Evolutionary conservation across 2,113 vertebrate species (phyloP).

Genomic region (Merops nubicus): DNA sequence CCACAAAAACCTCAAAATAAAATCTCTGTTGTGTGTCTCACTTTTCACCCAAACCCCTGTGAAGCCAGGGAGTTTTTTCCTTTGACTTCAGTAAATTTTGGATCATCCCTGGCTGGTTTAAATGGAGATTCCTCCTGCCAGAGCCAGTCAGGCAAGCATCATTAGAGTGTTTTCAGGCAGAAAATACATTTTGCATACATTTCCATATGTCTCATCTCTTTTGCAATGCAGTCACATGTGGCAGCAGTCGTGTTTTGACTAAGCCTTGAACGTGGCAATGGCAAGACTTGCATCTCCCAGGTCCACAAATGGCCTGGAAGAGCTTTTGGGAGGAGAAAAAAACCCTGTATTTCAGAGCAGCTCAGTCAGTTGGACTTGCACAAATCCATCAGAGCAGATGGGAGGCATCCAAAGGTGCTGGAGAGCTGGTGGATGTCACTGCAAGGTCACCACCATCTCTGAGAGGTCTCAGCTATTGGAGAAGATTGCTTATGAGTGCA

Average conservation of each 20-base stretch:
- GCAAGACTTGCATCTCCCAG: background rate
- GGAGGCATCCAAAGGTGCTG: background rate
- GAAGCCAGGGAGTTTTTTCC: background rate
- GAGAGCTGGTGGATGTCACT: background rate
- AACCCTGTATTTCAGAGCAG: background rate
- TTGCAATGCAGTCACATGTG: accelerated
- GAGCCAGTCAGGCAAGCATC: background rate
- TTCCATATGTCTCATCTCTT: accelerated
- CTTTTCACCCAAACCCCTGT: background rate
- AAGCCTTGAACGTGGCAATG: background rate
- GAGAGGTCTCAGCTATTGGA: background rate
- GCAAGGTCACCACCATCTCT: background rate
- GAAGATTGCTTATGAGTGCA: background rate
- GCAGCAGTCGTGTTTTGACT: background rate
- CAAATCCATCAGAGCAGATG: background rate
- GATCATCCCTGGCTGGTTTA: background rate
- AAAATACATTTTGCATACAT: background rate
- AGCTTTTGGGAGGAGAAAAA: background rate
- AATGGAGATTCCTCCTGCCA: background rate
- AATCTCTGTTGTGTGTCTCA: background rate
- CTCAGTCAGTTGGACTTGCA: background rate
- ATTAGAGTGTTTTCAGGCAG: background rate
- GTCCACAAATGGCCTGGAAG: accelerated
- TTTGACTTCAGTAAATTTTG: background rate
- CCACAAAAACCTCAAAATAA: background rate